Evolutionary conservation across 2,888 invertebrate species (phyloP).

Genomic region (Macropis europaea): DNA sequence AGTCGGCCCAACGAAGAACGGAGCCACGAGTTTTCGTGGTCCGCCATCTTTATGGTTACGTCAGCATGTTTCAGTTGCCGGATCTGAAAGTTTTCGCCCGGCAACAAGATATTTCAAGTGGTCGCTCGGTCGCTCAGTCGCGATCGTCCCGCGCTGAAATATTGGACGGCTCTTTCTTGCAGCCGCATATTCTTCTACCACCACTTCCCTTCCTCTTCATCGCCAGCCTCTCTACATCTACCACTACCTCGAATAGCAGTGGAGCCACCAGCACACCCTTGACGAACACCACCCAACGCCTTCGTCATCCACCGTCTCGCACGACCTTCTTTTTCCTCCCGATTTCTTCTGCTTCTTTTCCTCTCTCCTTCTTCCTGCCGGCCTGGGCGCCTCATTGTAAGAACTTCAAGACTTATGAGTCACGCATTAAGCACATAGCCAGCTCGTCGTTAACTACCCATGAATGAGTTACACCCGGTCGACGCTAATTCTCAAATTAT

Average conservation of each 20-base stretch:
- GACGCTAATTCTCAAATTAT: conserved; percentile 74
- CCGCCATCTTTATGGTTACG: conserved; percentile 78
- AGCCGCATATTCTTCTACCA: conserved; percentile 75
- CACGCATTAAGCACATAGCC: conserved; percentile 71
- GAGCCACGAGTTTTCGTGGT: conserved; percentile 44
- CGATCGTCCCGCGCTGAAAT: conserved; percentile 76
- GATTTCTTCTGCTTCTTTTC: conserved; percentile 41
- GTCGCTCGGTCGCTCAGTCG: conserved; percentile 72
- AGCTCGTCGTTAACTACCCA: conserved; percentile 76
- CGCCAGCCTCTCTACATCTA: conserved; percentile 32
- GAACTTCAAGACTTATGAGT: conserved; percentile 74
- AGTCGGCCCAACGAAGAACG: conserved; percentile 26
- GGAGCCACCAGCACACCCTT: conserved; percentile 11
- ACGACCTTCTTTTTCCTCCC: conserved; percentile 57
- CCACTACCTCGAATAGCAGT: not conserved
- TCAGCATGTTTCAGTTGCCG: conserved; percentile 79
- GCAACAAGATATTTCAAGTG: conserved; percentile 80
- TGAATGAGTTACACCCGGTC: conserved; percentile 77
- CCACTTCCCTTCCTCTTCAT: conserved; percentile 38
- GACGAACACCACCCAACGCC: conserved; percentile 38
- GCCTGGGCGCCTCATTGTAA: conserved; percentile 51
- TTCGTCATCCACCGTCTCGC: conserved; percentile 56
- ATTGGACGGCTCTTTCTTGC: conserved; percentile 78
- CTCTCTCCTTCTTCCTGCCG: conserved; percentile 16
- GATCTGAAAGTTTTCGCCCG: conserved; percentile 78